Base-by-base conservation (phyloP, 2,888 invertebrate genomes). In the Dorcus hopei region DNA sequence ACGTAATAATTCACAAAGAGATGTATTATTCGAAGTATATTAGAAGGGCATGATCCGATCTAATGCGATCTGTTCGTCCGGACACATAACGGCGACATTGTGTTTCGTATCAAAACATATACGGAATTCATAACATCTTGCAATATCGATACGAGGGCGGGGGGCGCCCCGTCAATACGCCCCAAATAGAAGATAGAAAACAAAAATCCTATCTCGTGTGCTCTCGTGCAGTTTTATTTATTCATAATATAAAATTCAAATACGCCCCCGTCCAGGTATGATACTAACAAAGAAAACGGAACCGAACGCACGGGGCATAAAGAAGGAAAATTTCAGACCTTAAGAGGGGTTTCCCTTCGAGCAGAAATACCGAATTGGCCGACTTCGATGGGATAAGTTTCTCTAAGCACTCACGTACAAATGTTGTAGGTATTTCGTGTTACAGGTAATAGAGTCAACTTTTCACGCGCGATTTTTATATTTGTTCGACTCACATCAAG, bases 211-310 rank as follows among this genome's bases (percentile, higher is more conserved):
- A 38, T 33, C 9, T 33, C 26, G 14, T 16, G 14, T 38, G 49
- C 49, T 23, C 38, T 33, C 9, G 38, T n/a, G 49, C 26, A 48
- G 14, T 49, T 33, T 49, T 49, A 49, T 19, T 49, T 49, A 49
- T 49, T 49, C 49, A 49, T 49, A 49, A 49, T 49, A 49, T 19
- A 49, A 49, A 49, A 49, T 49, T 49, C 49, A 19, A 19, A 49
- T 49, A 49, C 23, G 33, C 19, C 19, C 19, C 19, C 14, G 49
- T 49, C 49, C 49, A 49, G 49, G 49, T 49, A 49, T 14, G 19
- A 49, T 11, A 38, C 49, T 49, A 49, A 49, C 49, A 49, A 49
- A 49, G 49, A 49, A 38, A 49, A 49, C 49, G 9, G 16, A 19
- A 38, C 19, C 23, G 49, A 11, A 49, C 33, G 49, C 49, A 49